Evolutionary conservation across 2,113 vertebrate genomes (phyloP).

Genomic region (Malaclemys terrapin): DNA sequence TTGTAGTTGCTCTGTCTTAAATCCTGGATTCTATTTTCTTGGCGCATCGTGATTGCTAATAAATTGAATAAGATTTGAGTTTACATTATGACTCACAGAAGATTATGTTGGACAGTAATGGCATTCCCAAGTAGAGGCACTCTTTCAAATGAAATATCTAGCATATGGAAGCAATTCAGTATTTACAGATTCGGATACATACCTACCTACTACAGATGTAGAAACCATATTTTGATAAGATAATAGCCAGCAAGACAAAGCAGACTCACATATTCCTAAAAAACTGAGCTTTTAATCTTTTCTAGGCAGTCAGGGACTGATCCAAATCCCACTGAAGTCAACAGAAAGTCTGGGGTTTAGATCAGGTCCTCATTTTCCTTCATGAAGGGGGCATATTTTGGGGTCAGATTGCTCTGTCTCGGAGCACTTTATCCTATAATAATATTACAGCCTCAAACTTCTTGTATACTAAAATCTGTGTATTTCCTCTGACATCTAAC

Average conservation of each 20-base stretch:
- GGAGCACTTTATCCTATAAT: slow-evolving; percentile 71
- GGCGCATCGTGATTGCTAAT: slow-evolving; percentile 73
- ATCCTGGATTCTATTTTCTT: slow-evolving; percentile 56
- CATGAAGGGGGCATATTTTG: neutral
- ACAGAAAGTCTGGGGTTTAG: neutral
- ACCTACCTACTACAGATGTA: slow-evolving; percentile 66
- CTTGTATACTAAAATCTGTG: slow-evolving; percentile 63
- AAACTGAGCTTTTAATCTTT: slow-evolving; percentile 16
- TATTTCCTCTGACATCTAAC: slow-evolving; percentile 66
- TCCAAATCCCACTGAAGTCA: slow-evolving; percentile 5
- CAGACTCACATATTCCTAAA: neutral
- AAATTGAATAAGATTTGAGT: slow-evolving; percentile 76
- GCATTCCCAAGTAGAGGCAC: slow-evolving; percentile 63
- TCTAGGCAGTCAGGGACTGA: neutral
- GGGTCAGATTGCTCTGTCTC: neutral
- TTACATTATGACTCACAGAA: slow-evolving; percentile 70
- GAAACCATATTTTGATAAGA: slow-evolving; percentile 79
- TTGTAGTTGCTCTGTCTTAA: slow-evolving; percentile 22
- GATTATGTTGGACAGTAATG: slow-evolving; percentile 78
- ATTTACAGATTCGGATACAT: slow-evolving; percentile 65
- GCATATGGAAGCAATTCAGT: slow-evolving; percentile 80
- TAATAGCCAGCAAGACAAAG: slow-evolving; percentile 62
- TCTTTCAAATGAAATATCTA: slow-evolving; percentile 70
- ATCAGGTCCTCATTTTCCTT: slow-evolving; percentile 32
- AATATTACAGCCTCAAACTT: slow-evolving; percentile 56